Conservation (phyloP, 2,888 invertebrate species). For the Emesis furor region DNA sequence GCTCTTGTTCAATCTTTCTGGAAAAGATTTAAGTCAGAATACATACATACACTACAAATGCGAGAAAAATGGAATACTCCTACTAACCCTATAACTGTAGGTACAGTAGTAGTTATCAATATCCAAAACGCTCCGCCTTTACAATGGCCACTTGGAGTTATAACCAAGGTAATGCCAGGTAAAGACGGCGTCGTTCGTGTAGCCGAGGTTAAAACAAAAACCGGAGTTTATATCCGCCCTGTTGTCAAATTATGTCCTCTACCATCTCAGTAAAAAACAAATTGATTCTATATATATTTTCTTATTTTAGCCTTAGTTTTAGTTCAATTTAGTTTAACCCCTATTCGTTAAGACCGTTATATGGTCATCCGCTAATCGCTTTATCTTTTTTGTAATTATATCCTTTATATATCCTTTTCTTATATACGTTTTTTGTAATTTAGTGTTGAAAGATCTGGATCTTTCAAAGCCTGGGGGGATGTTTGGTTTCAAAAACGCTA, state of each 20-base stretch:
- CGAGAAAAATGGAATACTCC: constrained; percentile 39
- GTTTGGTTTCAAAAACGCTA: background rate
- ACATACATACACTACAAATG: background rate
- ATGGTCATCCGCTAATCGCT: background rate
- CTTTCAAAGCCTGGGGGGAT: background rate
- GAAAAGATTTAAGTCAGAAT: constrained; percentile 36
- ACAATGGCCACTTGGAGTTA: constrained; percentile 30
- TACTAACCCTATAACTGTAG: constrained; percentile 21
- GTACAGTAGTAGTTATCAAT: constrained; percentile 10
- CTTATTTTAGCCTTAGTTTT: background rate
- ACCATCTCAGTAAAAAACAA: constrained; percentile 5
- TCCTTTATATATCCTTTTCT: too few relatives aligned
- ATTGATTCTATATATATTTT: background rate
- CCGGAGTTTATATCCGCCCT: constrained; percentile 1
- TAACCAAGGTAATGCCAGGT: constrained; percentile 11
- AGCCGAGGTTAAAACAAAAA: constrained; percentile 28
- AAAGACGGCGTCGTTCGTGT: constrained; percentile 18
- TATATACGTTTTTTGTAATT: too few relatives aligned
- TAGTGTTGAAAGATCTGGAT: too few relatives aligned
- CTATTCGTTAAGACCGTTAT: background rate
- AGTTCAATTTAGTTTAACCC: background rate
- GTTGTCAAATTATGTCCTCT: constrained; percentile 14
- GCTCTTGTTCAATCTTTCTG: constrained; percentile 40
- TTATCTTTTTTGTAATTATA: background rate
- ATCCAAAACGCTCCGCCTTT: constrained; percentile 24